Percentiles rank a stretch among this genome's conserved stretches.
Conservation (phyloP, 2,888 invertebrate genomes). For the Resseliella maxima region DNA sequence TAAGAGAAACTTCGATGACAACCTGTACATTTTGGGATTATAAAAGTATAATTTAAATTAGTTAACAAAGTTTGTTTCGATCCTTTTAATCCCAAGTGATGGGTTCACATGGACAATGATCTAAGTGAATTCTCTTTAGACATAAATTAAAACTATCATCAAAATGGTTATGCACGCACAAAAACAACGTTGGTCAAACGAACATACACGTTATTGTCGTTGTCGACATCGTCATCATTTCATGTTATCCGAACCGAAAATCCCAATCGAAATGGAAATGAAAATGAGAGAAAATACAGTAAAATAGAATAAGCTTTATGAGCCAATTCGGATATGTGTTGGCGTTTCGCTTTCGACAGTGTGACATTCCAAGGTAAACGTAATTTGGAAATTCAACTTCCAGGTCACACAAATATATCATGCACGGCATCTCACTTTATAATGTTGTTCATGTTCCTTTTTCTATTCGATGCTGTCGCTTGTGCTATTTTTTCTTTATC, state of each 20-base stretch:
- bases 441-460: no score
- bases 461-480: no score
- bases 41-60: conserved; percentile 41
- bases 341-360: background rate
- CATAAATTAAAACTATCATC: conserved; percentile 11
- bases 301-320: conserved; percentile 38
- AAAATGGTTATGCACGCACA: conserved; percentile 11
- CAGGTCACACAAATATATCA: conserved; percentile 15
- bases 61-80: conserved; percentile 17
- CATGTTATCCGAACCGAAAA: background rate
- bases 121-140: background rate
- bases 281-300: conserved; percentile 7
- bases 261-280: conserved; percentile 31
- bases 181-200: background rate
- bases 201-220: background rate
- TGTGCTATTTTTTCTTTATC: no score
- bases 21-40: conserved; percentile 32
- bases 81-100: conserved; percentile 28
- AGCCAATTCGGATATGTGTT: background rate
- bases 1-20: background rate
- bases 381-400: background rate
- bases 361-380: background rate
- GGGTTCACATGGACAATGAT: background rate
- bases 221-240: background rate
- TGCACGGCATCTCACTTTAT: background rate